Conservation (phyloP, 2,113 vertebrate species). For the Phoxinus phoxinus region DNA sequence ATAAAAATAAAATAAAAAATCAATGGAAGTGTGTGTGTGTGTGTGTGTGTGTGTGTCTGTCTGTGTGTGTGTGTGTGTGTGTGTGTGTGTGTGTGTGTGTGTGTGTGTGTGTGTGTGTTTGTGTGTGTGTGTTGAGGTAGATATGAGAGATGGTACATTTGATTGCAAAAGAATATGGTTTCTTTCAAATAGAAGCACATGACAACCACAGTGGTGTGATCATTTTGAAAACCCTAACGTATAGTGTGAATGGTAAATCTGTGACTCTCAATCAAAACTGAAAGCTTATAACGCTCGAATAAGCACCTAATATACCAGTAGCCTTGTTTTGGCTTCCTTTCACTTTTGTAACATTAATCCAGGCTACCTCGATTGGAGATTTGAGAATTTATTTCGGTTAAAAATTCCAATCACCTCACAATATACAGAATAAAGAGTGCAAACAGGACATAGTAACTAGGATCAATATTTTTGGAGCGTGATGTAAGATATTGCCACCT, state of each 20-base stretch:
- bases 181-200: not conserved
- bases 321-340: not conserved
- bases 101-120: too few relatives aligned
- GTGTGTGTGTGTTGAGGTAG: not conserved
- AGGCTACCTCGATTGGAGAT: not conserved
- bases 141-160: not conserved
- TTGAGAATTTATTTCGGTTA: not conserved
- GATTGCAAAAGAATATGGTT: not conserved
- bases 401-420: not conserved
- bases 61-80: too few relatives aligned
- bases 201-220: not conserved
- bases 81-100: too few relatives aligned
- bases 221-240: not conserved
- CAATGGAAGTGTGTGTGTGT: too few relatives aligned
- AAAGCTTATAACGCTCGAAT: not conserved
- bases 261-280: not conserved
- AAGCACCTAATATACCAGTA: constrained; percentile 1
- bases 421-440: not conserved
- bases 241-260: not conserved
- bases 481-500: constrained; percentile 14
- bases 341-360: not conserved
- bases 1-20: too few relatives aligned
- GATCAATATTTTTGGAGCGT: not conserved
- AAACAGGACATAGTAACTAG: not conserved
- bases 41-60: too few relatives aligned